Evolutionary conservation across 2,797 vertebrate genomes (phyloP).

Genomic region (Mycteria americana): DNA sequence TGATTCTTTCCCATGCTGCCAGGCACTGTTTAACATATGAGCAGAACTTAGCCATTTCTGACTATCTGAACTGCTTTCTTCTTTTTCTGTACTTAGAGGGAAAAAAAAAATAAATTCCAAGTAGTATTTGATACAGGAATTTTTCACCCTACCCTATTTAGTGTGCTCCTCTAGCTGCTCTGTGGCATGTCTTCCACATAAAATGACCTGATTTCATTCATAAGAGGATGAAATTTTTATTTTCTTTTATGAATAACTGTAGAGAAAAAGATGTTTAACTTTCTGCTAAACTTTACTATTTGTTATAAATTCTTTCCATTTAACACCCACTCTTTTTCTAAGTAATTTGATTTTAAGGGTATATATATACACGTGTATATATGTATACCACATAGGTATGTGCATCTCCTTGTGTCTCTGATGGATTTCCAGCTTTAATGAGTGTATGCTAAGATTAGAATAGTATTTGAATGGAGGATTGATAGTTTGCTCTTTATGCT

Average conservation of each 20-base stretch:
- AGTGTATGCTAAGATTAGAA: background rate
- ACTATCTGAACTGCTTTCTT: background rate
- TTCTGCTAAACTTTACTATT: background rate
- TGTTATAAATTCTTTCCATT: background rate
- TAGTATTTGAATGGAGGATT: background rate
- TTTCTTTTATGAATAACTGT: background rate
- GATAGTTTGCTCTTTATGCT: background rate
- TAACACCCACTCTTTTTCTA: background rate
- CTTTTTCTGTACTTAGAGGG: background rate
- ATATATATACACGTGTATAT: background rate
- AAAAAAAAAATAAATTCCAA: background rate
- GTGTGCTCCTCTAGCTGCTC: background rate
- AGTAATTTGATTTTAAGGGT: background rate
- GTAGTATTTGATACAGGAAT: background rate
- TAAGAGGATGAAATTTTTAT: background rate
- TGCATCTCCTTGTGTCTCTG: background rate
- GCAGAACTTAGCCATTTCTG: background rate
- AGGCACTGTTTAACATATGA: background rate
- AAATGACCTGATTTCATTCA: background rate
- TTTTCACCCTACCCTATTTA: background rate
- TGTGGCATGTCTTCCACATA: background rate
- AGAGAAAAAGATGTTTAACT: background rate
- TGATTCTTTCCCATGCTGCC: background rate
- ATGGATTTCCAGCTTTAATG: background rate
- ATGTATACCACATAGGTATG: background rate